Base-by-base conservation (phyloP, 2,888 invertebrate genomes). In the Corythucha ciliata region DNA sequence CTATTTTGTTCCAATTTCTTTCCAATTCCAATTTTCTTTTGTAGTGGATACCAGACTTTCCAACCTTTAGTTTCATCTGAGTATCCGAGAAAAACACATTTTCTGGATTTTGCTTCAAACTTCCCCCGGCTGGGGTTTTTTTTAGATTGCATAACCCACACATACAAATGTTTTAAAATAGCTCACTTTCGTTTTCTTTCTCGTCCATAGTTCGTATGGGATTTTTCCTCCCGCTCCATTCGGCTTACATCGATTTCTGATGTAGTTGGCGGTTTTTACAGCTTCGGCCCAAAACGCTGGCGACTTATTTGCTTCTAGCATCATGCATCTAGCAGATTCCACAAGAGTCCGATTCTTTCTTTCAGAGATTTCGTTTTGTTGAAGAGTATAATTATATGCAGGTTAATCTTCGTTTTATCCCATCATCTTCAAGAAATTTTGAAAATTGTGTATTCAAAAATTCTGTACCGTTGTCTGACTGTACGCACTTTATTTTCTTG, bases 351-450 rank as follows among this genome's bases (percentile, higher is more conserved):
- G 26, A 21, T 42, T 25, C 42, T 16, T 27, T 14, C 26, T 5
- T 42, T 42, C 42, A 1, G 65, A 62, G 5, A 59, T 48, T 3
- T 65, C 65, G 50, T 66, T 68, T 42, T 63, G 62, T 40, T 65
- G 57, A 0, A 62, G 64, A 3, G 47, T 64, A 33, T 63, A 62
- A 0, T 65, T 60, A 2, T 59, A 56, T 1, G 2, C 59, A 55
- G 1, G 60, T 61, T 3, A 33, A 54, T 47, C 63, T 59, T 47
- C 54, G 62, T 4, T 34, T 32, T n/a, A 66, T 67, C 4, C 47
- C 62, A 27, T 58, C 48, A 18, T 36, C 46, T 52, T 57, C 55
- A 24, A 64, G 39, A 44, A 52, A 63, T 3, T 52, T 34, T 6
- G 59, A 52, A 27, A 65, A 60, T 10, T 56, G 45, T 3, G 36